A percentile compares a stretch with the other conserved stretches of the same genome.
Conservation (phyloP, 1,140 invertebrate genomes). For the Atta texana region DNA sequence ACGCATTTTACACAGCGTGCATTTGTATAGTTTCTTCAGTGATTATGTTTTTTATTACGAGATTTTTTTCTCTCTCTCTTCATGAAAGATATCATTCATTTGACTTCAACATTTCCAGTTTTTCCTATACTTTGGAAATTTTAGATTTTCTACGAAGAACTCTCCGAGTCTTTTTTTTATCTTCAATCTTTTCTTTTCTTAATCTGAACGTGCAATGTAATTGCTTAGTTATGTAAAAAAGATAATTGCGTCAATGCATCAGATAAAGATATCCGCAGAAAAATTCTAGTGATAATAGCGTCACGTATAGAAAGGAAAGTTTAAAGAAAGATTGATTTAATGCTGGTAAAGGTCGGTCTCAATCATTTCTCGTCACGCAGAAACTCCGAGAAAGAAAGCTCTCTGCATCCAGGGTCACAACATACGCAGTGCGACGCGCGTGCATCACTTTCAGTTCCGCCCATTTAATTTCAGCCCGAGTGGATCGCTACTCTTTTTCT, state of each 20-base stretch:
- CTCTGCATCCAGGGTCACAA: not conserved
- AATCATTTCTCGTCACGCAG: not conserved
- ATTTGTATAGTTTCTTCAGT: not conserved
- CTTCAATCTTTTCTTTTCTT: not conserved
- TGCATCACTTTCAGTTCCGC: slow-evolving; percentile 10
- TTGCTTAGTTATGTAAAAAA: not conserved
- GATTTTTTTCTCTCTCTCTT: not conserved
- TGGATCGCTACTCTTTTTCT: slow-evolving; percentile 18
- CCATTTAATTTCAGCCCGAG: slow-evolving; percentile 41
- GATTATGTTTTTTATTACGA: not conserved
- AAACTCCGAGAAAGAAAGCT: not conserved
- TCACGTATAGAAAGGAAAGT: not conserved
- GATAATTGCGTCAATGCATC: not conserved
- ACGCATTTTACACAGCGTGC: not conserved
- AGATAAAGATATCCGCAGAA: not conserved
- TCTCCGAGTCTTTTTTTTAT: not conserved
- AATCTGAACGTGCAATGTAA: not conserved
- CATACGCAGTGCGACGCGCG: not conserved
- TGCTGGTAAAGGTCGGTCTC: not conserved
- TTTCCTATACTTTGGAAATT: not conserved
- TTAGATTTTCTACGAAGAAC: not conserved
- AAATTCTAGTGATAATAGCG: not conserved
- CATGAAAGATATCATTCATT: not conserved
- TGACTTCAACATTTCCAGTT: not conserved
- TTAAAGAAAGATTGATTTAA: slow-evolving; percentile 11